These are phyloP conservation scores for Alfaro cultratus DNA, from an alignment of 2,797 vertebrate species.

Conservation along the genomic window DNA sequence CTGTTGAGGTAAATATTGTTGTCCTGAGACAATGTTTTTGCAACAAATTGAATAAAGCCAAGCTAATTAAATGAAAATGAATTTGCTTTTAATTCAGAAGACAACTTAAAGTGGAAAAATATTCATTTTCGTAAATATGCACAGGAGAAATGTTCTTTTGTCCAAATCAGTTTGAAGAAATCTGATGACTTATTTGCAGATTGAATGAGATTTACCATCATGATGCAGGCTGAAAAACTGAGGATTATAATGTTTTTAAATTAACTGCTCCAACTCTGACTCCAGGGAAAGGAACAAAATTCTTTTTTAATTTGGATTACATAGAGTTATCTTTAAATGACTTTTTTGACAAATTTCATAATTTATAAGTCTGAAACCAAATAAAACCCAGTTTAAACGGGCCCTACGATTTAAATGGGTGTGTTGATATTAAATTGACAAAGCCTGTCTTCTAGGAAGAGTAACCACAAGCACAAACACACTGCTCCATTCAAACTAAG, in stretches of 20 bases:
- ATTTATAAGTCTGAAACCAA: background rate
- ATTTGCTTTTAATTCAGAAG: conserved; percentile 6
- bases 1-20: conserved; percentile 61
- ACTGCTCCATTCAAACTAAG: background rate
- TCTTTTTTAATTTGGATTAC: background rate
- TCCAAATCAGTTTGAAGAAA: background rate
- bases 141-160: background rate
- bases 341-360: background rate
- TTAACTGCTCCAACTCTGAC: background rate
- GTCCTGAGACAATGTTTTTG: conserved; percentile 82
- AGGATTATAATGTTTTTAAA: background rate
- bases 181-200: background rate
- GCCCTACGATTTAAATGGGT: too few relatives aligned
- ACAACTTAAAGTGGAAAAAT: background rate
- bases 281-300: background rate
- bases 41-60: conserved; percentile 81
- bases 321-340: background rate
- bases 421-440: too few relatives aligned
- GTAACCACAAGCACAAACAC: background rate
- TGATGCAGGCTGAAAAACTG: background rate
- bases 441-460: background rate
- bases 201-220: background rate
- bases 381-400: background rate
- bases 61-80: conserved; percentile 73
- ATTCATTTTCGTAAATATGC: background rate